Evolutionary conservation across 30 jellyfish, hydroid and myxozoan genomes (phyloP).

Genomic region (Hydractinia echinata): DNA sequence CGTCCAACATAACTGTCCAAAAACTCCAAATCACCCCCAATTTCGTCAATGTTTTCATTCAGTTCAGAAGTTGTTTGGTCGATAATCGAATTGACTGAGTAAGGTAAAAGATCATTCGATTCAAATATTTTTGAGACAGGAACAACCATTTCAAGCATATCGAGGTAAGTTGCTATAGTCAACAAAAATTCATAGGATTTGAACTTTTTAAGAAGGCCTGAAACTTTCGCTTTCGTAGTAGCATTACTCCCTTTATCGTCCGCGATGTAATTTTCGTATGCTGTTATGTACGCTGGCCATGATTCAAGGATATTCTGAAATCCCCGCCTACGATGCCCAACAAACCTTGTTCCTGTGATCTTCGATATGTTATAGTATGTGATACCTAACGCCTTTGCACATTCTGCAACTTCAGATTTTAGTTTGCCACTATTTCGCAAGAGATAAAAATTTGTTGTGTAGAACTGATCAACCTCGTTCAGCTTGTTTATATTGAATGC

Average conservation of each 20-base stretch:
- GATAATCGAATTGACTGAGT: slow-evolving; percentile 26
- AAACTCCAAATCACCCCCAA: slow-evolving; percentile 18
- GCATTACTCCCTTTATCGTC: slow-evolving; percentile 39
- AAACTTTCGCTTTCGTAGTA: neutral
- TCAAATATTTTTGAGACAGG: slow-evolving; percentile 42
- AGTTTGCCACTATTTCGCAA: slow-evolving; percentile 25
- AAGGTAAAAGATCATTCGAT: slow-evolving; percentile 40
- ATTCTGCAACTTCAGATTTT: slow-evolving; percentile 15
- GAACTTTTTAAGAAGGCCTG: too few species aligned
- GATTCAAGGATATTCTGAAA: slow-evolving; percentile 33
- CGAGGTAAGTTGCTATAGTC: slow-evolving; percentile 14
- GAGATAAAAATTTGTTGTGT: slow-evolving; percentile 26
- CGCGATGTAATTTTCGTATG: slow-evolving; percentile 38
- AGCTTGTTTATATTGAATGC: slow-evolving; percentile 25
- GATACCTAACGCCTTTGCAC: slow-evolving; percentile 44
- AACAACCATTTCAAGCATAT: slow-evolving; percentile 37
- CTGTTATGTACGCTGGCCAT: slow-evolving; percentile 50
- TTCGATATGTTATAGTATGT: slow-evolving; percentile 26
- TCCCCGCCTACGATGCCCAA: slow-evolving; percentile 44
- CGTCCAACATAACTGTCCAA: slow-evolving; percentile 2
- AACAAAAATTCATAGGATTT: too few species aligned
- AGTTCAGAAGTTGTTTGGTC: slow-evolving; percentile 16
- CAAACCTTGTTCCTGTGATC: slow-evolving; percentile 37
- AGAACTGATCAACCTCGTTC: slow-evolving; percentile 34
- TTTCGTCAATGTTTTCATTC: slow-evolving; percentile 19